Conservation (phyloP, 2,113 vertebrate species). For the Odontesthes bonariensis region DNA sequence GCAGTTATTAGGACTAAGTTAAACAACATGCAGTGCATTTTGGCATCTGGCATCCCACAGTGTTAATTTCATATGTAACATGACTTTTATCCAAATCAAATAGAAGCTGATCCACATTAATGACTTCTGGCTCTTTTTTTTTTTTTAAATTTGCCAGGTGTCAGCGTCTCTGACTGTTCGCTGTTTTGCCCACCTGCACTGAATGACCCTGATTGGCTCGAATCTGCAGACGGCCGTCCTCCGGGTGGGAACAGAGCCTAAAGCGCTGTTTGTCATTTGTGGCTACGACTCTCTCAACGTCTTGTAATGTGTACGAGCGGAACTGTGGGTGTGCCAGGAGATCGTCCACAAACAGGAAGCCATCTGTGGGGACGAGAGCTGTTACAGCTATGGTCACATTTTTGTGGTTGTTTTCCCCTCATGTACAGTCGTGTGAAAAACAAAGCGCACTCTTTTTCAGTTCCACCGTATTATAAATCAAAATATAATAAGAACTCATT, state of each 20-base stretch:
- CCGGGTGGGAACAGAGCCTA: conserved; percentile 76
- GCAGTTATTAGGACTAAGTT: neutral
- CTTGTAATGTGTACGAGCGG: conserved; percentile 79
- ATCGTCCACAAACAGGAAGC: conserved; percentile 85
- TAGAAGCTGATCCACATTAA: no score
- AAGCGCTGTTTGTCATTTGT: conserved; percentile 88
- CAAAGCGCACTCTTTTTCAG: no score
- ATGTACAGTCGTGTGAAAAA: neutral
- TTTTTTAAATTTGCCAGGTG: neutral
- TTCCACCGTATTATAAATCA: no score
- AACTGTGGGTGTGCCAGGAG: conserved; percentile 86
- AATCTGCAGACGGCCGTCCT: conserved; percentile 82
- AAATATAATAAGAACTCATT: no score
- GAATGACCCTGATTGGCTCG: conserved; percentile 93
- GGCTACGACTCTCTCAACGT: conserved; percentile 85
- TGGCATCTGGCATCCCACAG: no score
- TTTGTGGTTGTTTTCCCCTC: conserved; percentile 7
- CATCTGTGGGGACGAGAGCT: conserved; percentile 78
- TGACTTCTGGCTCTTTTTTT: no score
- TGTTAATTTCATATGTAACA: neutral
- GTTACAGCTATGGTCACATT: conserved; percentile 10
- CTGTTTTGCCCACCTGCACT: conserved; percentile 78
- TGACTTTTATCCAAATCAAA: no score
- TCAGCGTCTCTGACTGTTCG: neutral
- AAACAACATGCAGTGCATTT: neutral